Base-by-base conservation (phyloP, 2,797 vertebrate species). In the Potorous gilbertii region DNA sequence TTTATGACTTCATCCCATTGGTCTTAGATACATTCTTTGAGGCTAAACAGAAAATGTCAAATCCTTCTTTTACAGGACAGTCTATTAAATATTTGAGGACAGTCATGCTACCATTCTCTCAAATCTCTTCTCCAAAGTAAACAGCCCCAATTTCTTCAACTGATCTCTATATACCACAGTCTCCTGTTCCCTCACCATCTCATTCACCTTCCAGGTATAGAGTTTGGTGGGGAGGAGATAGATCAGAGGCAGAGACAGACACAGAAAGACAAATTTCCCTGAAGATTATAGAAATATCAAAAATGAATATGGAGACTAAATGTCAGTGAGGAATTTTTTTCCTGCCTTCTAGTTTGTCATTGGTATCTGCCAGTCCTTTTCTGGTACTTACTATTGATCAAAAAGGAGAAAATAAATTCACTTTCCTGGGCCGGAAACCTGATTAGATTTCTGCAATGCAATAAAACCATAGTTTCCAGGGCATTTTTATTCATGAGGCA, bases 401-500 rank as follows among this genome's bases (percentile, higher is more conserved):
- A 89, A 94, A 94, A 46, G 27, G 81, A 95, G 56, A 92, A 93
- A 96, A 95, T 93, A 91, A 92, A 91, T 74, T 55, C 40, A 54
- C 1, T 18, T 91, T 81, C 34, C 52, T 94, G 11, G 54, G 24
- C 74, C 81, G 59, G 54, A 59, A 92, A 55, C 55, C 55, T 94
- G 92, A 93, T 92, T 93, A 95, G 93, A 91, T 96, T 90, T 46
- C 50, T 92, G 92, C 94, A 55, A 56, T 90, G 34, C 27, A 92
- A 90, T 59, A 95, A 97, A 89, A 90, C 28, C 18, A 94, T 74
- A 90, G 59, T 94, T 97, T 92, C 91, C 92, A 55, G 74, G 94
- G 66, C 13, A 92, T 56, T 95, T 96, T 96, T 96, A 94, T 96
- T 96, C 56, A 94, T 89, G 91, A 97, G 56, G 11, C 29, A 93